Conservation (phyloP, 2,797 vertebrate species). For the Novumbra hubbsi region DNA sequence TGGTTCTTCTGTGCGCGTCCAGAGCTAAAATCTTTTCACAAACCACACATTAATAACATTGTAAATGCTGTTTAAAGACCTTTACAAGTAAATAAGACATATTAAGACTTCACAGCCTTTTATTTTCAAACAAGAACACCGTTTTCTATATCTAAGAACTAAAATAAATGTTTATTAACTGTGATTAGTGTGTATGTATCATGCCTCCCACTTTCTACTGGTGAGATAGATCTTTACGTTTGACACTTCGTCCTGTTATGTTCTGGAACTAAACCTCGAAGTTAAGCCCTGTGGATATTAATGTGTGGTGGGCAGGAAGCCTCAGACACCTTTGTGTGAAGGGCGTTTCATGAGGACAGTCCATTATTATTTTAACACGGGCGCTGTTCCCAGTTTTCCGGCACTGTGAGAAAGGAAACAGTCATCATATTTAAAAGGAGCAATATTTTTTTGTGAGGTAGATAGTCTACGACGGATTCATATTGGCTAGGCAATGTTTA, state of each 20-base stretch:
- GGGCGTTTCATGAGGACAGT: slow-evolving; percentile 69
- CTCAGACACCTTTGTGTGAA: slow-evolving; percentile 44
- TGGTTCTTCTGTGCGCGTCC: too few species aligned
- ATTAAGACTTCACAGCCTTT: too few species aligned
- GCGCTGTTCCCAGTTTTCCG: slow-evolving; percentile 59
- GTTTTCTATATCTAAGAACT: neutral
- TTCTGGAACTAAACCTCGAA: slow-evolving; percentile 51
- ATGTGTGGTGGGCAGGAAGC: slow-evolving; percentile 40
- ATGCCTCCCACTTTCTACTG: slow-evolving; percentile 20
- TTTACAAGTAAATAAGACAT: too few species aligned
- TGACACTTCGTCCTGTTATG: slow-evolving; percentile 37
- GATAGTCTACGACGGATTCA: slow-evolving; percentile 56
- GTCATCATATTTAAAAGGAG: slow-evolving; percentile 80
- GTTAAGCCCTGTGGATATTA: slow-evolving; percentile 44
- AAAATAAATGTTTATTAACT: neutral
- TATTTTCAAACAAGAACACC: too few species aligned
- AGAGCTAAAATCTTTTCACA: too few species aligned
- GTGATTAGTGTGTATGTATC: slow-evolving; percentile 3
- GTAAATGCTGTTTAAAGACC: too few species aligned
- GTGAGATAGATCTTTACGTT: slow-evolving; percentile 39
- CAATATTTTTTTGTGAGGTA: slow-evolving; percentile 72
- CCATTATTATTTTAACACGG: slow-evolving; percentile 74
- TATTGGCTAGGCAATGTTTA: slow-evolving; percentile 61
- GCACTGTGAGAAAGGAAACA: slow-evolving; percentile 60
- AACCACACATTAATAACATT: too few species aligned